phyloP scores from a whole-genome alignment of 2,888 invertebrate species.

The Nomada lathburiana region DNA sequence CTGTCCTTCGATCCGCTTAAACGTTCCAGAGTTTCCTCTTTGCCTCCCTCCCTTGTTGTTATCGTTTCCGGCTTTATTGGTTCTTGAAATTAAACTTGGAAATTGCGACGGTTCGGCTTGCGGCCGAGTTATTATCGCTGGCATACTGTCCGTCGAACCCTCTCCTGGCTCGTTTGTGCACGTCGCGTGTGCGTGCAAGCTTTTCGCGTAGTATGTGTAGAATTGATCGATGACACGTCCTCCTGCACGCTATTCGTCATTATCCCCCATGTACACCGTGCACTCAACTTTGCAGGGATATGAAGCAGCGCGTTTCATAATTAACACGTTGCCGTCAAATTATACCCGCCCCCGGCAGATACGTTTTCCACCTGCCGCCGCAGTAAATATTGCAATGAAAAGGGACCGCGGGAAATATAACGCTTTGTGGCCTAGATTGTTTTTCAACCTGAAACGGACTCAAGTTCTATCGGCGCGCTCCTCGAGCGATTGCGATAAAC shows the following conservation, averaged over 20 bases:
- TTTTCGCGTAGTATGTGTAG: background rate
- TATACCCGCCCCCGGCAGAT: slow-evolving; percentile 34
- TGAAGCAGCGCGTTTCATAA: slow-evolving; percentile 44
- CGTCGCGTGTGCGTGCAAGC: background rate
- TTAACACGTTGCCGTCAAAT: slow-evolving; percentile 40
- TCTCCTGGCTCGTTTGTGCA: slow-evolving; percentile 26
- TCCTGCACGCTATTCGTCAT: slow-evolving; percentile 30
- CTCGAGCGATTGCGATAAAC: background rate
- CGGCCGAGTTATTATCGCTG: slow-evolving; percentile 36
- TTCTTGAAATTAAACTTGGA: slow-evolving; percentile 54
- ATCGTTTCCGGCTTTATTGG: slow-evolving; percentile 35
- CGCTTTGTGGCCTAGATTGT: too few species aligned
- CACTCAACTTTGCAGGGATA: slow-evolving; percentile 41
- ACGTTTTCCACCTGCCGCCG: background rate
- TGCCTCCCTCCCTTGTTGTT: slow-evolving; percentile 20
- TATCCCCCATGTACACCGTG: slow-evolving; percentile 9
- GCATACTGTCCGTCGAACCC: slow-evolving; percentile 9
- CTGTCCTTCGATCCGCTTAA: slow-evolving; percentile 11
- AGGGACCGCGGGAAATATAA: background rate
- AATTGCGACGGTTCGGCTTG: slow-evolving; percentile 30
- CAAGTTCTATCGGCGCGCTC: too few species aligned
- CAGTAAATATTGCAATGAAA: background rate
- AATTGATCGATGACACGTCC: slow-evolving; percentile 55
- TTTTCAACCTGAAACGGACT: background rate
- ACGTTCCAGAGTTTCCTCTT: slow-evolving; percentile 22